Conservation (phyloP, 2,888 invertebrate species). For the Trissoscelio sp. region DNA sequence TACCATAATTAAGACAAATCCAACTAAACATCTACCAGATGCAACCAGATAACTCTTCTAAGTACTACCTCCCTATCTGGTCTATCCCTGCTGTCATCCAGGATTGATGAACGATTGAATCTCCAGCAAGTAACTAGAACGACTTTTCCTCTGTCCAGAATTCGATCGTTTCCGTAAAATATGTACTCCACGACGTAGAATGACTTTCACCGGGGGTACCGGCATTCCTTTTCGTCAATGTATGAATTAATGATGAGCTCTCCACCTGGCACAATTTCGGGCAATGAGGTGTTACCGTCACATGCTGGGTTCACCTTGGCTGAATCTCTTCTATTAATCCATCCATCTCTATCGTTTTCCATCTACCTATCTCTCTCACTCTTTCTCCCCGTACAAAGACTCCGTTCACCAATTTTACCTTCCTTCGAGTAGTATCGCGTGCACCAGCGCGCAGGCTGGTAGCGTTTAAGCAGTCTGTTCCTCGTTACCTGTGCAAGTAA, state of each 20-base stretch:
- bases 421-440: conserved; percentile 66
- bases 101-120: conserved; percentile 16
- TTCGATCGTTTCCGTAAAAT: conserved; percentile 27
- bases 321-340: conserved; percentile 32
- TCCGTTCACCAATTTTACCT: conserved; percentile 68
- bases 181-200: conserved; percentile 23
- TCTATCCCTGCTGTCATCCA: conserved; percentile 3
- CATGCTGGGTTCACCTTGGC: conserved; percentile 52
- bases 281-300: conserved; percentile 52
- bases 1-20: background rate
- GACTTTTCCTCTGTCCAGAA: conserved; percentile 13
- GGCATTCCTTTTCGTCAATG: conserved; percentile 47
- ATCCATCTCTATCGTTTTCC: conserved; percentile 39
- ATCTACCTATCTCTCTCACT: conserved; percentile 40
- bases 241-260: conserved; percentile 54
- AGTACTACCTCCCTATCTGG: background rate
- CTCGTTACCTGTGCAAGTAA: conserved; percentile 27
- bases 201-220: conserved; percentile 49
- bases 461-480: conserved; percentile 34
- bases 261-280: conserved; percentile 58
- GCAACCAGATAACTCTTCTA: background rate
- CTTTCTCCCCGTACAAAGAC: conserved; percentile 59
- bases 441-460: conserved; percentile 68
- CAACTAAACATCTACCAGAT: background rate
- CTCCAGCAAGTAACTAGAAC: background rate